Percentiles rank a stretch among this genome's conserved stretches.
Evolutionary conservation across 2,888 invertebrate genomes (phyloP).

Genomic region (Trissonchulus latispiculum): DNA sequence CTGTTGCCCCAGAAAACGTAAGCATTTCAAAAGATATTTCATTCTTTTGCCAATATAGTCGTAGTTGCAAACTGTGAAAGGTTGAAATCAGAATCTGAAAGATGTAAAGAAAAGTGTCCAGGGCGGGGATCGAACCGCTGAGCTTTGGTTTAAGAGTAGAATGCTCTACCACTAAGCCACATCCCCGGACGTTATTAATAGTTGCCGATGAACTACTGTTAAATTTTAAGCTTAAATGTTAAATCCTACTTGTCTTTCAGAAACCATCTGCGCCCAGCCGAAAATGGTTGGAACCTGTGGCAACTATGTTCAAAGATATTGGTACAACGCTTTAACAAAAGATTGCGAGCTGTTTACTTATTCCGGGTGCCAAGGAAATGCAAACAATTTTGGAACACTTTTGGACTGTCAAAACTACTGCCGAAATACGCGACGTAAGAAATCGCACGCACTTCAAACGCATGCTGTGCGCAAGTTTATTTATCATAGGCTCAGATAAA

Average conservation of each 20-base stretch:
- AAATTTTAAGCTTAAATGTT: too few species aligned
- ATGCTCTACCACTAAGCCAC: too few species aligned
- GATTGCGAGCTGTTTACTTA: slow-evolving; percentile 41
- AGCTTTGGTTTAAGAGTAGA: too few species aligned
- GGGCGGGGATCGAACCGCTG: too few species aligned
- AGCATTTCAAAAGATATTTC: slow-evolving; percentile 10
- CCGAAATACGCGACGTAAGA: slow-evolving; percentile 32
- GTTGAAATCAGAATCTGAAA: too few species aligned
- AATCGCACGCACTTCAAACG: background rate
- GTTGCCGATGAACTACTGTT: too few species aligned
- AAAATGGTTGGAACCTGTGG: slow-evolving; percentile 42
- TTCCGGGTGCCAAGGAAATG: slow-evolving; percentile 36
- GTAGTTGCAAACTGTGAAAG: too few species aligned
- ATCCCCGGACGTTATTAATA: too few species aligned
- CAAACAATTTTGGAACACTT: slow-evolving; percentile 36
- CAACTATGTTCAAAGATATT: slow-evolving; percentile 37
- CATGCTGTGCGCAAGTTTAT: background rate
- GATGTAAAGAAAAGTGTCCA: too few species aligned
- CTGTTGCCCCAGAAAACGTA: slow-evolving; percentile 39
- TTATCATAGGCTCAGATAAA: background rate
- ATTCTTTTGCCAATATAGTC: too few species aligned
- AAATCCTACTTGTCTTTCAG: too few species aligned
- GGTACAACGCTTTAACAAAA: slow-evolving; percentile 38
- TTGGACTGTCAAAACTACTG: slow-evolving; percentile 37
- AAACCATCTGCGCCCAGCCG: slow-evolving; percentile 42